phyloP scores from a whole-genome alignment of 2,888 invertebrate species.

The Stomorhina lunata region DNA sequence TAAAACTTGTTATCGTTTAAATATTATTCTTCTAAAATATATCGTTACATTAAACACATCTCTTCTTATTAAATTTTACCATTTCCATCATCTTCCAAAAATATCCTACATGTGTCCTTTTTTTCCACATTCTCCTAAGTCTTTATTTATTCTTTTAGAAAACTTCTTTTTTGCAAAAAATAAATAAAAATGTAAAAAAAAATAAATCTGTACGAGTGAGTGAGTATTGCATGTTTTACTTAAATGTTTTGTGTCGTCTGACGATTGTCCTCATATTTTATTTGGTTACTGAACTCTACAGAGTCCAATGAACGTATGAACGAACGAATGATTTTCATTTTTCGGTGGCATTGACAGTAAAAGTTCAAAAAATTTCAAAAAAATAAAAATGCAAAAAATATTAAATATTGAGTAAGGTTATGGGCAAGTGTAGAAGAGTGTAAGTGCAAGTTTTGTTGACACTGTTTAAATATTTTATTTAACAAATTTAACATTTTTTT shows the following conservation, averaged over 20 bases:
- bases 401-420: slow-evolving; percentile 43
- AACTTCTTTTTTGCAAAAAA: too few species aligned
- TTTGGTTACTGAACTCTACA: slow-evolving; percentile 39
- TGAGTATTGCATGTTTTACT: background rate
- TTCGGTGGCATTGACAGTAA: slow-evolving; percentile 43
- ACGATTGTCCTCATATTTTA: slow-evolving; percentile 17
- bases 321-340: slow-evolving; percentile 31
- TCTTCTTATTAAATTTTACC: too few species aligned
- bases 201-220: too few species aligned
- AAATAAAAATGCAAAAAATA: background rate
- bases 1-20: too few species aligned
- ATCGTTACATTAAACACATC: too few species aligned
- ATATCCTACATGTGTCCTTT: too few species aligned
- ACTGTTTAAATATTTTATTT: background rate
- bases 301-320: slow-evolving; percentile 45
- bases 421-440: too few species aligned
- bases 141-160: too few species aligned
- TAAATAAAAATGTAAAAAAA: too few species aligned
- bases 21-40: too few species aligned
- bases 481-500: background rate
- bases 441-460: background rate
- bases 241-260: background rate
- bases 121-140: too few species aligned
- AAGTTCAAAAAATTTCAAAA: background rate
- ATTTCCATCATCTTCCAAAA: too few species aligned